Base-by-base conservation (phyloP, 1,140 invertebrate species). In the Drosophila nannoptera region DNA sequence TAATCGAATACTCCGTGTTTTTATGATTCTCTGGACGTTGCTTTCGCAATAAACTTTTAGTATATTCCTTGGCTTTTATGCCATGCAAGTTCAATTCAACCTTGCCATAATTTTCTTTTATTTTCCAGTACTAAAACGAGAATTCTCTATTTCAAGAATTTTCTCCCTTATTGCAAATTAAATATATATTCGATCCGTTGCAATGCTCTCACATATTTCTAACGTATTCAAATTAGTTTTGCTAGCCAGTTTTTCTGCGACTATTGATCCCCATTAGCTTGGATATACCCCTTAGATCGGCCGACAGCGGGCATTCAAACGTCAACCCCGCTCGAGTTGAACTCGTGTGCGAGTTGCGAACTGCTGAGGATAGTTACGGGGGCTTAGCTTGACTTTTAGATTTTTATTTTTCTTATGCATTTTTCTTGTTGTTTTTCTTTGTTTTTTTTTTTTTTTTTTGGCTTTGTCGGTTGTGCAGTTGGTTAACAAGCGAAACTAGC, bases 281-380 rank as follows among this genome's bases (percentile, higher is more conserved):
- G 4, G 2, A 16, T 4, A 45, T 67, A 60, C 64, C 56, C 64
- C 8, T 8, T 52, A 0, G 9, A 9, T 22, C n/a, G 11, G 16
- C 0, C 5, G 8, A 22, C 6, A 52, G 48, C 22, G 22, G 3
- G 33, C 58, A 71, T 54, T 52, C 16, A 49, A 71, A 48, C 69
- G 69, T 71, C 62, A 66, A 65, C 48, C 55, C 36, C 54, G 49
- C 63, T 67, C 50, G 64, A 67, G 12, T 54, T 50, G 49, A 61
- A 60, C 73, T 81, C 73, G 77, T 76, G 73, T 77, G 81, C n/a
- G n/a, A n/a, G n/a, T n/a, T 80, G 77, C 77, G 81, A 80, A 80
- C 73, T 73, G 64, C 69, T 60, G 60, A 59, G 54, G 54, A 49
- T 73, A 33, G 52, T 54, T 64, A 29, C 53, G 49, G 14, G 31